A percentile compares a stretch with the other conserved stretches of the same genome.
Evolutionary conservation across 37 sponge, comb jelly and placozoan genomes (phyloP).

Genomic region (Geodia barretti): DNA sequence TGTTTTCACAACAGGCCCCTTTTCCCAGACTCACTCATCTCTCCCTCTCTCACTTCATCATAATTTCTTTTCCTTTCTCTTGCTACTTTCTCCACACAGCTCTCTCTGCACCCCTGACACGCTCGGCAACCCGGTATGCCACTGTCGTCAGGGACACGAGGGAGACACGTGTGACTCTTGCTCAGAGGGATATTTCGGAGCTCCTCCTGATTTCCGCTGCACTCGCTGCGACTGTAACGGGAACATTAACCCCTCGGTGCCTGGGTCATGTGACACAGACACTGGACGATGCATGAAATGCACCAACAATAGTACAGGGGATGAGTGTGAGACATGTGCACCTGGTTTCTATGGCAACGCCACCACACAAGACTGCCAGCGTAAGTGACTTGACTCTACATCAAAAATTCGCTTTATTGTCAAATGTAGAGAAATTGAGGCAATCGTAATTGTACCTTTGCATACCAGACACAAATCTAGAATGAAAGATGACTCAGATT

Average conservation of each 20-base stretch:
- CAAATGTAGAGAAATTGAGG: too few species aligned
- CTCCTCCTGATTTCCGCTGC: slow-evolving; percentile 30
- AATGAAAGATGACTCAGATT: too few species aligned
- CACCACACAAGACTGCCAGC: slow-evolving; percentile 21
- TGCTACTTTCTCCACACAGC: background rate
- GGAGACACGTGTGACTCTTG: slow-evolving; percentile 40
- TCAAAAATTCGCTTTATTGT: too few species aligned
- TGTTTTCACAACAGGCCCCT: too few species aligned
- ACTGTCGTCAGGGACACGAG: slow-evolving; percentile 28
- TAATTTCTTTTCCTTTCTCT: slow-evolving; percentile 7
- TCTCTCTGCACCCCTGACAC: slow-evolving; percentile 2
- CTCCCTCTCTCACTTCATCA: slow-evolving; percentile 22
- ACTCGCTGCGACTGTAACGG: slow-evolving; percentile 48
- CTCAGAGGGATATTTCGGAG: slow-evolving; percentile 30
- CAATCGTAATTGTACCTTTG: too few species aligned
- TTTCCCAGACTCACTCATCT: background rate
- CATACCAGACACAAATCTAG: too few species aligned
- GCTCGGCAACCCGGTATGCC: slow-evolving; percentile 7
- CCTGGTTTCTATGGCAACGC: slow-evolving; percentile 34
- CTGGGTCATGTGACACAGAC: slow-evolving; percentile 41
- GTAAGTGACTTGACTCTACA: slow-evolving; percentile 20
- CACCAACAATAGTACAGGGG: slow-evolving; percentile 34
- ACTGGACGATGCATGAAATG: slow-evolving; percentile 44
- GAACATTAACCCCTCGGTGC: slow-evolving; percentile 30
- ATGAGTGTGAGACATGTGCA: slow-evolving; percentile 35